phyloP scores from a whole-genome alignment of 2,113 vertebrate species.

The Entomyzon cyanotis region DNA sequence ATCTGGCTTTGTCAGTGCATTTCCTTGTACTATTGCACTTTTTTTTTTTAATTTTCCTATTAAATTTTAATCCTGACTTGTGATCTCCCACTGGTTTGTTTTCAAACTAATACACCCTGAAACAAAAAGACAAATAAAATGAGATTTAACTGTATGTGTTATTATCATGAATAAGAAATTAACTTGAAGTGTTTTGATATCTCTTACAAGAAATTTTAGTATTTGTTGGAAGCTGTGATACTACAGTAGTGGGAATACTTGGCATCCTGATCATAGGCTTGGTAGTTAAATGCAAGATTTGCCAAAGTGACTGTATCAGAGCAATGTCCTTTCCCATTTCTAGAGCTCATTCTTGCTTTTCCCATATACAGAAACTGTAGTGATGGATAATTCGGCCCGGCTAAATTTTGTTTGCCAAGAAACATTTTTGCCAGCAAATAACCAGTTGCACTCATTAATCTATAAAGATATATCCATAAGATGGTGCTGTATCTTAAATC shows the following conservation, averaged over 20 bases:
- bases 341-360: neutral
- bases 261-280: neutral
- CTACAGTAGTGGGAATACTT: neutral
- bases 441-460: slow-evolving; percentile 17
- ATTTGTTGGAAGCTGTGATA: neutral
- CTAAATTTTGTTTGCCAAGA: neutral
- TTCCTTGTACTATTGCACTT: too few species aligned
- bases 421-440: neutral
- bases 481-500: slow-evolving; percentile 80
- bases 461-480: slow-evolving; percentile 76
- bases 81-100: too few species aligned
- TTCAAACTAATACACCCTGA: neutral
- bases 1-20: too few species aligned
- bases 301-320: neutral
- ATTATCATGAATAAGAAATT: neutral
- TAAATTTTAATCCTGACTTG: too few species aligned
- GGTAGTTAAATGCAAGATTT: neutral
- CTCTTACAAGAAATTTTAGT: neutral
- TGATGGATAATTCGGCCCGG: neutral
- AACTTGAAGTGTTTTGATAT: neutral
- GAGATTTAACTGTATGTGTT: neutral
- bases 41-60: too few species aligned
- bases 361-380: neutral
- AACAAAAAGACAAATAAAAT: neutral
- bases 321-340: neutral